Conservation (phyloP, 64 coral and sea anemone genomes). For the Acropora tenuis region DNA sequence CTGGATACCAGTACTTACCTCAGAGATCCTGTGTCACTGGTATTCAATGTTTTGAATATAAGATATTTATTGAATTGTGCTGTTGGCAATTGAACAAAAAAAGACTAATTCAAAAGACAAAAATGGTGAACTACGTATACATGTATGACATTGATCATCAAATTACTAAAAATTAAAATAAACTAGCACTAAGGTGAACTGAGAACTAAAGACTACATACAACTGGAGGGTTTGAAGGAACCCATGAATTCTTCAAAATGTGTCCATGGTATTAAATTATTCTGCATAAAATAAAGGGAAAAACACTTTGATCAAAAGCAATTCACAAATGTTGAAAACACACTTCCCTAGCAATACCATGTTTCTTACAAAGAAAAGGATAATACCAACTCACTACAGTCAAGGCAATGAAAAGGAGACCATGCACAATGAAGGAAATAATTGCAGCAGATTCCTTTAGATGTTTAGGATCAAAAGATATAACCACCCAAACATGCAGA, state of each 20-base stretch:
- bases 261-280: slow-evolving; percentile 55
- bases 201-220: slow-evolving; percentile 38
- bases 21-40: slow-evolving; percentile 34
- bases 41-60: slow-evolving; percentile 74
- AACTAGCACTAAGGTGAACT: background rate
- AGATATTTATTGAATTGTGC: slow-evolving; percentile 72
- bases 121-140: background rate
- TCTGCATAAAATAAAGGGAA: slow-evolving; percentile 26
- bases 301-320: too few species aligned
- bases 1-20: slow-evolving; percentile 4
- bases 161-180: background rate
- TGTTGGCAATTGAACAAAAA: slow-evolving; percentile 3
- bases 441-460: too few species aligned
- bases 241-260: slow-evolving; percentile 76
- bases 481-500: too few species aligned
- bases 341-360: too few species aligned
- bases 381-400: too few species aligned
- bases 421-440: too few species aligned
- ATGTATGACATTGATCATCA: too few species aligned
- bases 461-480: too few species aligned
- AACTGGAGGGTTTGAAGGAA: slow-evolving; percentile 77
- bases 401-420: too few species aligned
- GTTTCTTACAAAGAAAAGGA: too few species aligned
- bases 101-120: background rate
- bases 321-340: too few species aligned